These are phyloP conservation scores for Drosophila neonasuta DNA, from an alignment of 2,888 invertebrate genomes.

Conservation along the genomic window DNA sequence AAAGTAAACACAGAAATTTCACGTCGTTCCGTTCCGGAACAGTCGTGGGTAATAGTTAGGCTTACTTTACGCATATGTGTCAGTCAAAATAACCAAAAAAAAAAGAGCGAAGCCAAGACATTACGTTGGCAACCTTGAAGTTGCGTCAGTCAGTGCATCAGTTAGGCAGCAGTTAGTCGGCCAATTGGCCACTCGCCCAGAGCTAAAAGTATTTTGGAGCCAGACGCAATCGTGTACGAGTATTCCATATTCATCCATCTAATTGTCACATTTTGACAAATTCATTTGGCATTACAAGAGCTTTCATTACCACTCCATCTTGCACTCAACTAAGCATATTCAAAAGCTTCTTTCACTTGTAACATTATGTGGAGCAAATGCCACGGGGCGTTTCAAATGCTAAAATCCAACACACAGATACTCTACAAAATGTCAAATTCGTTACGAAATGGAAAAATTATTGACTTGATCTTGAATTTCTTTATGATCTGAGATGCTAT, in stretches of 20 bases:
- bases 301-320: constrained; percentile 65
- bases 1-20: constrained; percentile 65
- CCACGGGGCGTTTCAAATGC: background rate
- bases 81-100: background rate
- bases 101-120: background rate
- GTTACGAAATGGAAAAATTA: too few species aligned
- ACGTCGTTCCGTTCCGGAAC: constrained; percentile 61
- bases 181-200: constrained; percentile 22
- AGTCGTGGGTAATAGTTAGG: constrained; percentile 29
- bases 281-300: constrained; percentile 56
- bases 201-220: constrained; percentile 6
- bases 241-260: constrained; percentile 35
- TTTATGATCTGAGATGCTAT: too few species aligned
- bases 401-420: background rate
- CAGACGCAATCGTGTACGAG: background rate
- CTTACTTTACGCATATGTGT: constrained; percentile 27
- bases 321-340: constrained; percentile 23
- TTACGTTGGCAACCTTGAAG: constrained; percentile 62
- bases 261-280: constrained; percentile 74
- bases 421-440: constrained; percentile 14
- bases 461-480: too few species aligned
- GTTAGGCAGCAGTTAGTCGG: background rate
- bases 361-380: constrained; percentile 60
- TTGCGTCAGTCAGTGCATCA: constrained; percentile 57
- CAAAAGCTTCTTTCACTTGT: constrained; percentile 68